Evolutionary conservation across 2,113 vertebrate genomes (phyloP).

Genomic region (Larimichthys crocea): DNA sequence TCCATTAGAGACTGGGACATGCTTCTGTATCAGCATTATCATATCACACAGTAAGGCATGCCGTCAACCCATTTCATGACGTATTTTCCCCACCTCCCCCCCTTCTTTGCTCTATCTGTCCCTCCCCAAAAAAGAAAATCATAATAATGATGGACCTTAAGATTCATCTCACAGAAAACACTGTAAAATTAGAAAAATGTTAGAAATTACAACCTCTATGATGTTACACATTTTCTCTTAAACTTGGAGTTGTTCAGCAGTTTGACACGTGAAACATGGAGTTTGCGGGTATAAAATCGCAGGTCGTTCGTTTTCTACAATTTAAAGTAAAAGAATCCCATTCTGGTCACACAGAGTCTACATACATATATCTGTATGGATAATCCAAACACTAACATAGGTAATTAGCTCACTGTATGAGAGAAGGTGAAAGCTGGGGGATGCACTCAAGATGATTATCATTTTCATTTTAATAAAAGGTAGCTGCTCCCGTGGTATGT

Average conservation of each 20-base stretch:
- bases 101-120: background rate
- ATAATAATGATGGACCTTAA: conserved; percentile 3
- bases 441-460: conserved; percentile 66
- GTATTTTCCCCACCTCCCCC: background rate
- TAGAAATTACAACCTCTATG: background rate
- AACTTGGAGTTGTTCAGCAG: conserved; percentile 18
- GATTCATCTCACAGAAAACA: background rate
- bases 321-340: conserved; percentile 4
- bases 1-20: conserved; percentile 64
- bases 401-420: conserved; percentile 70
- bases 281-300: background rate
- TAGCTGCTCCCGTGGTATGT: conserved; percentile 66
- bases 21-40: conserved; percentile 67
- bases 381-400: conserved; percentile 48
- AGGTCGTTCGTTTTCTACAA: background rate
- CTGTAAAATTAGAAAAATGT: background rate
- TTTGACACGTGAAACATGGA: background rate
- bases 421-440: conserved; percentile 55
- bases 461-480: conserved; percentile 77
- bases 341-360: conserved; percentile 3
- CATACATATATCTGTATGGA: conserved; percentile 34
- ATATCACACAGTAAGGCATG: conserved; percentile 62
- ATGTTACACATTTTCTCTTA: conserved; percentile 15
- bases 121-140: background rate
- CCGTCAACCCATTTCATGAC: conserved; percentile 45